Evolutionary conservation across 1,140 invertebrate species (phyloP).

Genomic region (Conus betulinus): DNA sequence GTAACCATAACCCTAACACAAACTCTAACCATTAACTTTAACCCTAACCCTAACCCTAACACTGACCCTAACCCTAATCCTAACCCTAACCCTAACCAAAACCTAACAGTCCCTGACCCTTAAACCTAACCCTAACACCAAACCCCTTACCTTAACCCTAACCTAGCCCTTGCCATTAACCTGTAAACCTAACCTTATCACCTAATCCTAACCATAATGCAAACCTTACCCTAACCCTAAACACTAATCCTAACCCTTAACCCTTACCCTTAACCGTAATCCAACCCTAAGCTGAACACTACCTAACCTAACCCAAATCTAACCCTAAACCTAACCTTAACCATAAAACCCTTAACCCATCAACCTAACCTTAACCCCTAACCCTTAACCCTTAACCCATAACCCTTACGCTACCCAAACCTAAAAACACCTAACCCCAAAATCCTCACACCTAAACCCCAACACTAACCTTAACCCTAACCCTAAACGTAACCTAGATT

Average conservation of each 20-base stretch:
- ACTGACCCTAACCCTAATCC: slow-evolving; percentile 30
- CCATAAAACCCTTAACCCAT: slow-evolving; percentile 41
- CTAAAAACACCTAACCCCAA: slow-evolving; percentile 38
- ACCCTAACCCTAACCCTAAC: slow-evolving; percentile 38
- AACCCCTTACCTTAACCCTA: slow-evolving; percentile 27
- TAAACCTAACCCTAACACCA: slow-evolving; percentile 37
- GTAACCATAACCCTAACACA: slow-evolving; percentile 49
- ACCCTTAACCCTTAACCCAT: slow-evolving; percentile 43
- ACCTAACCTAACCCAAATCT: slow-evolving; percentile 45
- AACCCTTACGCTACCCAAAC: slow-evolving; percentile 33
- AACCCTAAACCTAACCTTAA: slow-evolving; percentile 48
- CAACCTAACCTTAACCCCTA: slow-evolving; percentile 39
- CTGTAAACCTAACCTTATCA: slow-evolving; percentile 40
- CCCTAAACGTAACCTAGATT: slow-evolving; percentile 41
- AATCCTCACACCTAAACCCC: slow-evolving; percentile 44
- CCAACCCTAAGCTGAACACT: slow-evolving; percentile 46
- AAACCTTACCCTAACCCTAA: slow-evolving; percentile 36
- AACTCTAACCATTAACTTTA: slow-evolving; percentile 42
- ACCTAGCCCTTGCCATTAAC: slow-evolving; percentile 38
- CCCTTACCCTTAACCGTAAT: slow-evolving; percentile 38
- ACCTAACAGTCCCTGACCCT: slow-evolving; percentile 37
- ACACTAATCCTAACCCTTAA: slow-evolving; percentile 24
- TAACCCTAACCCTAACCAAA: slow-evolving; percentile 38
- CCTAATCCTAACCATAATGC: slow-evolving; percentile 41
- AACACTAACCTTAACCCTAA: slow-evolving; percentile 43